Conservation (phyloP, 2,113 vertebrate species). For the Plestiodon gilberti region DNA sequence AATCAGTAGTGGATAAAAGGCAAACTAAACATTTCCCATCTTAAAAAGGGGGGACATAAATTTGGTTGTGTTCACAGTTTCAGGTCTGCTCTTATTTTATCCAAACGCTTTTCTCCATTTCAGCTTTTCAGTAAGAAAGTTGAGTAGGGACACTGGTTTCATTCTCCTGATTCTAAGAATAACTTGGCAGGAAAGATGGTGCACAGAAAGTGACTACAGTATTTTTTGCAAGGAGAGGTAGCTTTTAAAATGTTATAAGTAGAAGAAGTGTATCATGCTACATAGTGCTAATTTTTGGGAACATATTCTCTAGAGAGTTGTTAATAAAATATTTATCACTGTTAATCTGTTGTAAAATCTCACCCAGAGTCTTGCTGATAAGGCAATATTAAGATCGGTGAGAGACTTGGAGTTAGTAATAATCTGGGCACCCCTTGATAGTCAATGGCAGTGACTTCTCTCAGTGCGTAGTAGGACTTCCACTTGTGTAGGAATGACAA, state of each 20-base stretch:
- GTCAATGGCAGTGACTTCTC: no score
- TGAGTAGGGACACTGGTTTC: background rate
- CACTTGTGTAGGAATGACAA: background rate
- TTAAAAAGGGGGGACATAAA: background rate
- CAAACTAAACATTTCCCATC: background rate
- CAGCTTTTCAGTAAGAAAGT: background rate
- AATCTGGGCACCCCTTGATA: background rate
- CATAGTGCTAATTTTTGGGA: background rate
- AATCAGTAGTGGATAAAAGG: no score
- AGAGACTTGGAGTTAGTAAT: background rate
- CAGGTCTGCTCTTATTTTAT: conserved; percentile 24
- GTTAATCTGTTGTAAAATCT: background rate
- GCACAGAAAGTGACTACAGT: background rate
- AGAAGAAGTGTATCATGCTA: background rate
- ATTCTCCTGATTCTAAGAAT: background rate
- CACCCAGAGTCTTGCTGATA: background rate
- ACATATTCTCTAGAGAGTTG: background rate
- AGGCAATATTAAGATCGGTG: background rate
- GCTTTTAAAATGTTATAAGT: background rate
- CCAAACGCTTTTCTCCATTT: background rate
- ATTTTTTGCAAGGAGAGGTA: background rate
- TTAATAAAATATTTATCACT: background rate
- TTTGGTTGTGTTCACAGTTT: conserved; percentile 1
- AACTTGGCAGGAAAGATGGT: background rate
- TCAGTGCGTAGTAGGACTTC: no score